Evolutionary conservation across 1,140 invertebrate species (phyloP).

Genomic region (Drosophila fuyamai): DNA sequence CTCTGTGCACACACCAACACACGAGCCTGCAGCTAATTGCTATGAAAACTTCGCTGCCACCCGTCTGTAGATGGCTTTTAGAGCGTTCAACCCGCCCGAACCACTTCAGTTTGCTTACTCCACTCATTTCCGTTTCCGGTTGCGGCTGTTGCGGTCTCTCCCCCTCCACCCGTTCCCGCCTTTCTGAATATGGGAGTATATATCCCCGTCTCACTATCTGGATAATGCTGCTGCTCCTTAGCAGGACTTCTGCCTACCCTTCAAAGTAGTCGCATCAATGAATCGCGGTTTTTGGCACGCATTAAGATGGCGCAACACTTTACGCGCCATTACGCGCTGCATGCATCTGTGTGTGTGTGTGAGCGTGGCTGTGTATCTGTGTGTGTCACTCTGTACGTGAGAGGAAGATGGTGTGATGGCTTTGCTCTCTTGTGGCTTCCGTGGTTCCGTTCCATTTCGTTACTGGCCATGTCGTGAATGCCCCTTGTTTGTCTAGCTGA

Average conservation of each 20-base stretch:
- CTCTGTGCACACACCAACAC: conserved; percentile 9
- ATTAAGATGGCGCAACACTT: conserved; percentile 77
- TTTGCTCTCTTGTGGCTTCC: conserved; percentile 39
- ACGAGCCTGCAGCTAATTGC: conserved; percentile 55
- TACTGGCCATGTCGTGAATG: conserved; percentile 24
- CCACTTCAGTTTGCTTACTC: conserved; percentile 46
- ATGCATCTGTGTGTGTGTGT: conserved; percentile 38
- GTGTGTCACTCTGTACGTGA: conserved; percentile 14
- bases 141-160: conserved; percentile 28
- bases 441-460: conserved; percentile 17
- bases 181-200: background rate
- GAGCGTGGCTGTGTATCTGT: background rate
- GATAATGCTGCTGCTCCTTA: conserved; percentile 42
- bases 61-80: conserved; percentile 5
- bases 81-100: conserved; percentile 51
- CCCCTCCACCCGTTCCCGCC: background rate
- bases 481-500: conserved; percentile 50
- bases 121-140: conserved; percentile 71
- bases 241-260: conserved; percentile 14
- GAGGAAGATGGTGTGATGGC: conserved; percentile 19
- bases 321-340: conserved; percentile 70
- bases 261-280: conserved; percentile 35
- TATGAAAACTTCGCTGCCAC: conserved; percentile 46
- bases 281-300: conserved; percentile 72
- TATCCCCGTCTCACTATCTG: conserved; percentile 5